Evolutionary conservation across 1,140 invertebrate species (phyloP).

Genomic region (Ceratosolen fusciceps): DNA sequence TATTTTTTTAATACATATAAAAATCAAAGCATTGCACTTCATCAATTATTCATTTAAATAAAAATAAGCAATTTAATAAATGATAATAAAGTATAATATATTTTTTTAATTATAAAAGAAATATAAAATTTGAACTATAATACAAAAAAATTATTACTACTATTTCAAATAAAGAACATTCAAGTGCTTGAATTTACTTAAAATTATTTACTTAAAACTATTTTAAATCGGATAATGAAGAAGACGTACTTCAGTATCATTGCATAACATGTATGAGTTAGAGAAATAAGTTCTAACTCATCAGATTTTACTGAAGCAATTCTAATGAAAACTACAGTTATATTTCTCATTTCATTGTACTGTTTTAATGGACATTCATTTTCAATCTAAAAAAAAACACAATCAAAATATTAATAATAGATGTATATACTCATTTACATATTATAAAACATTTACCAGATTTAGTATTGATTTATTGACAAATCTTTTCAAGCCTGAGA

Average conservation of each 20-base stretch:
- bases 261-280: slow-evolving; percentile 49
- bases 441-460: slow-evolving; percentile 41
- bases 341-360: slow-evolving; percentile 65
- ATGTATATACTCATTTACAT: not conserved
- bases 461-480: slow-evolving; percentile 51
- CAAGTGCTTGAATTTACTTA: too few relatives aligned
- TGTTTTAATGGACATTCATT: slow-evolving; percentile 61
- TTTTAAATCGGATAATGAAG: not conserved
- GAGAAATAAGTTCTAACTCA: slow-evolving; percentile 44
- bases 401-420: not conserved
- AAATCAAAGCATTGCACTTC: too few relatives aligned
- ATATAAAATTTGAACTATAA: too few relatives aligned
- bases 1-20: too few relatives aligned
- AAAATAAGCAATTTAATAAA: too few relatives aligned
- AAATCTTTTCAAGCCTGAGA: slow-evolving; percentile 51
- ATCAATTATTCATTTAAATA: too few relatives aligned
- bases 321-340: slow-evolving; percentile 65
- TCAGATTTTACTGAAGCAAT: slow-evolving; percentile 54
- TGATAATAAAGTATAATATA: too few relatives aligned
- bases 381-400: slow-evolving; percentile 54
- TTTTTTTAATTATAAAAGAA: too few relatives aligned
- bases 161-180: too few relatives aligned
- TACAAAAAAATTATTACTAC: too few relatives aligned
- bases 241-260: slow-evolving; percentile 50
- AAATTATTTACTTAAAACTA: too few relatives aligned